phyloP scores from a whole-genome alignment of 2,888 invertebrate genomes.

The Brassicogethes aeneus region DNA sequence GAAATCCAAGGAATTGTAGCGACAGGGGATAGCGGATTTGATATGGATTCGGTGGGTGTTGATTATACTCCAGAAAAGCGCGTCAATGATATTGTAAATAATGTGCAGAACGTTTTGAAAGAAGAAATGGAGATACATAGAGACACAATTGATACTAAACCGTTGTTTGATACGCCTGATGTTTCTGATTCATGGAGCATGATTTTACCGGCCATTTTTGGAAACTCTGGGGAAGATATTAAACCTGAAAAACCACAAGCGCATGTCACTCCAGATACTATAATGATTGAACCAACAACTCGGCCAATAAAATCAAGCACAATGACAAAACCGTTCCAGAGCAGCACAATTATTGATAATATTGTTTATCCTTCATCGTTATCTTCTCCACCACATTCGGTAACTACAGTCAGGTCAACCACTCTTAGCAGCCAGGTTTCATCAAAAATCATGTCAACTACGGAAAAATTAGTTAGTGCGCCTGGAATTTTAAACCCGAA shows the following conservation, averaged over 20 bases:
- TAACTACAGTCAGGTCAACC: too few species aligned
- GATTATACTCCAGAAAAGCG: conserved; percentile 48
- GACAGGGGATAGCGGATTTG: conserved; percentile 62
- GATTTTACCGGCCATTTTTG: conserved; percentile 72
- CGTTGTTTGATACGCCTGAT: conserved; percentile 60
- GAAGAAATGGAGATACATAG: conserved; percentile 58
- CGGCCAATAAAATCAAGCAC: conserved; percentile 8
- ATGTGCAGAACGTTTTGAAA: conserved; percentile 75
- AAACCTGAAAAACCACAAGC: conserved; percentile 29
- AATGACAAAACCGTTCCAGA: neutral
- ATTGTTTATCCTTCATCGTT: neutral
- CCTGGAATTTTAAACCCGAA: neutral
- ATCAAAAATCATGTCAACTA: conserved; percentile 8
- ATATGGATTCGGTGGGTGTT: conserved; percentile 41
- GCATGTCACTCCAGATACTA: conserved; percentile 33
- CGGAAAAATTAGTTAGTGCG: conserved; percentile 11
- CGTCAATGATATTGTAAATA: conserved; percentile 72
- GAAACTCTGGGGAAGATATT: conserved; percentile 41
- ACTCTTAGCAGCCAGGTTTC: conserved; percentile 3
- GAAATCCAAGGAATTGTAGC: conserved; percentile 82
- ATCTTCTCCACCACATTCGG: conserved; percentile 13
- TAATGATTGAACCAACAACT: conserved; percentile 29
- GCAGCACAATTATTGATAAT: neutral
- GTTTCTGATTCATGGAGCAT: conserved; percentile 72
- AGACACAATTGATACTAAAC: conserved; percentile 37